Evolutionary conservation across 2,888 invertebrate genomes (phyloP).

Genomic region (Aspidiotus destructor): DNA sequence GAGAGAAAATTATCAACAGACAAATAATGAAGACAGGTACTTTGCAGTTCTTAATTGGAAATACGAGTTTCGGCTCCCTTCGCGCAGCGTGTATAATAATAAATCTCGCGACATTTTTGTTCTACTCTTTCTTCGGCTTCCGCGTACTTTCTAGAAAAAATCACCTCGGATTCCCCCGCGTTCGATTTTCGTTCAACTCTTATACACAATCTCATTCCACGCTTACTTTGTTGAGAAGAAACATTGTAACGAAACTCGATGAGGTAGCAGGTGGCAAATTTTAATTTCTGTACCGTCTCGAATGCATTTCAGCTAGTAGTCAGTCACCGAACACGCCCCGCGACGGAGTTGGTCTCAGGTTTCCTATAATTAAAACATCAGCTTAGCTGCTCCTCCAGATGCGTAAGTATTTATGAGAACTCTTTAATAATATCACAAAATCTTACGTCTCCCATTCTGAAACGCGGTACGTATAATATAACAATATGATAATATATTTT

Average conservation of each 20-base stretch:
- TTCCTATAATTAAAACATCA: slow-evolving; percentile 32
- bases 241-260: slow-evolving; percentile 17
- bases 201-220: too few species aligned
- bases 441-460: slow-evolving; percentile 9
- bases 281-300: slow-evolving; percentile 23
- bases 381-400: slow-evolving; percentile 29
- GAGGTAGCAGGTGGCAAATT: slow-evolving; percentile 30
- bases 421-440: slow-evolving; percentile 29
- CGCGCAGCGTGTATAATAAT: too few species aligned
- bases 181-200: too few species aligned
- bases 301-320: slow-evolving; percentile 25
- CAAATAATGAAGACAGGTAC: too few species aligned
- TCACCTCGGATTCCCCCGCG: too few species aligned
- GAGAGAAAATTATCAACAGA: too few species aligned
- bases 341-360: slow-evolving; percentile 10
- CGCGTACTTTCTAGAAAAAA: too few species aligned
- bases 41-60: too few species aligned
- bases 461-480: neutral
- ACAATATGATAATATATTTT: slow-evolving; percentile 3
- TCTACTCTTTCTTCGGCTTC: too few species aligned
- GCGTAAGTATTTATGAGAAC: slow-evolving; percentile 32
- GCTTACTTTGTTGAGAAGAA: neutral
- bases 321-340: slow-evolving; percentile 22
- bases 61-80: too few species aligned
- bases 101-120: too few species aligned